These are phyloP conservation scores for Euzophera pinguis DNA, from an alignment of 2,888 invertebrate species.

Conservation along the genomic window DNA sequence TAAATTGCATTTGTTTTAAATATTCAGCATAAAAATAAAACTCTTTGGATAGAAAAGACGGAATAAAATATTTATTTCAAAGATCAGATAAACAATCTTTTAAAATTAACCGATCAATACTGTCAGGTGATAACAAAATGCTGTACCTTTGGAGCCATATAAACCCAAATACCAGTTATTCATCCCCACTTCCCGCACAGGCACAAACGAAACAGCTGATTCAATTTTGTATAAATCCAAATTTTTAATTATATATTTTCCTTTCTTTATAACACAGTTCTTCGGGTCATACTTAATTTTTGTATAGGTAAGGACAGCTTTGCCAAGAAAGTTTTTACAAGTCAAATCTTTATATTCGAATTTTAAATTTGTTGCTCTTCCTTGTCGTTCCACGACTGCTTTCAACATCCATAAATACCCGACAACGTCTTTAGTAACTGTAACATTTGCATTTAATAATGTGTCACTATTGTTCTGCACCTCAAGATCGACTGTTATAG, in stretches of 20 bases:
- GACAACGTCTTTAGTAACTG: conserved; percentile 28
- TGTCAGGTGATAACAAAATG: conserved; percentile 21
- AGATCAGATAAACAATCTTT: background rate
- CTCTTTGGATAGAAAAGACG: too few species aligned
- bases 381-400: background rate
- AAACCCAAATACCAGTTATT: conserved; percentile 6
- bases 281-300: conserved; percentile 10
- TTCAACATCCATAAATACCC: conserved; percentile 13
- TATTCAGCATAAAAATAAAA: too few species aligned
- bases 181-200: conserved; percentile 13
- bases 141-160: background rate
- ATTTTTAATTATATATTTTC: background rate
- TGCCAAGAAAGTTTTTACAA: conserved; percentile 7
- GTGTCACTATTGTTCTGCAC: conserved; percentile 25
- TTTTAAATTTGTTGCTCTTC: conserved; percentile 22
- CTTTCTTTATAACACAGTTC: conserved; percentile 8
- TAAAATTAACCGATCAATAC: background rate
- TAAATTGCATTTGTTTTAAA: too few species aligned
- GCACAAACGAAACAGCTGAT: background rate
- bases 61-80: too few species aligned
- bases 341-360: conserved; percentile 4
- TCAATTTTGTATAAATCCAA: conserved; percentile 9
- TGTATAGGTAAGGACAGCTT: background rate
- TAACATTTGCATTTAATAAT: conserved; percentile 31
- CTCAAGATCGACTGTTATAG: conserved; percentile 15